A percentile compares a stretch with the other conserved stretches of the same genome.
Evolutionary conservation across 2,797 vertebrate genomes (phyloP).

Genomic region (Fundulus diaphanus): DNA sequence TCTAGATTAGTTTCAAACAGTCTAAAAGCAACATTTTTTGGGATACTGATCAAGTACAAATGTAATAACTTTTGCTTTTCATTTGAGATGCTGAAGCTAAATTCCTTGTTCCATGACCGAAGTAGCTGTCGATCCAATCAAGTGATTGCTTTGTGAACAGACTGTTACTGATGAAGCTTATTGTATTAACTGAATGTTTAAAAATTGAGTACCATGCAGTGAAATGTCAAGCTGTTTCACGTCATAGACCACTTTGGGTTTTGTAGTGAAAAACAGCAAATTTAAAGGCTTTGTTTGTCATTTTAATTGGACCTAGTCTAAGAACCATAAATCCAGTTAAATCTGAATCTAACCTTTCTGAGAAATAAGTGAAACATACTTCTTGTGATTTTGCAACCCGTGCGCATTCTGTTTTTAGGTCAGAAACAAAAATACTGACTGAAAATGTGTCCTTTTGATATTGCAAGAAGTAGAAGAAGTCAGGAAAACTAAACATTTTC

Average conservation of each 20-base stretch:
- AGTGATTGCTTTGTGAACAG: neutral
- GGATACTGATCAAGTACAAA: too few relatives aligned
- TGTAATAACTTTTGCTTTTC: neutral
- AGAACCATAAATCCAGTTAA: neutral
- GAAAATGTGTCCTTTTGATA: neutral
- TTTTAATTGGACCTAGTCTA: neutral
- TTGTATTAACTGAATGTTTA: neutral
- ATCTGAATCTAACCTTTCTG: neutral
- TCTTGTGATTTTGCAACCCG: neutral
- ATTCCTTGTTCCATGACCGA: neutral
- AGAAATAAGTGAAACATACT: neutral
- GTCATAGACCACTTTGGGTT: neutral
- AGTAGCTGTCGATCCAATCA: neutral
- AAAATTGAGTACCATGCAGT: neutral
- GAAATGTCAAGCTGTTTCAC: neutral
- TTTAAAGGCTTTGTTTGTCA: neutral
- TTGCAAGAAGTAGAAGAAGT: neutral
- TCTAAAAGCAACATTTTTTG: neutral
- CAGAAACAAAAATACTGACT: neutral
- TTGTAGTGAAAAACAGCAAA: neutral
- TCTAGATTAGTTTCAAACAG: neutral
- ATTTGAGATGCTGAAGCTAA: neutral
- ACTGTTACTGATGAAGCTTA: constrained; percentile 3
- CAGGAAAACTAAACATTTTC: neutral
- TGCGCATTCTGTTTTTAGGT: neutral